Conservation (phyloP, 2,888 invertebrate species). For the Leptopilina syphax region DNA sequence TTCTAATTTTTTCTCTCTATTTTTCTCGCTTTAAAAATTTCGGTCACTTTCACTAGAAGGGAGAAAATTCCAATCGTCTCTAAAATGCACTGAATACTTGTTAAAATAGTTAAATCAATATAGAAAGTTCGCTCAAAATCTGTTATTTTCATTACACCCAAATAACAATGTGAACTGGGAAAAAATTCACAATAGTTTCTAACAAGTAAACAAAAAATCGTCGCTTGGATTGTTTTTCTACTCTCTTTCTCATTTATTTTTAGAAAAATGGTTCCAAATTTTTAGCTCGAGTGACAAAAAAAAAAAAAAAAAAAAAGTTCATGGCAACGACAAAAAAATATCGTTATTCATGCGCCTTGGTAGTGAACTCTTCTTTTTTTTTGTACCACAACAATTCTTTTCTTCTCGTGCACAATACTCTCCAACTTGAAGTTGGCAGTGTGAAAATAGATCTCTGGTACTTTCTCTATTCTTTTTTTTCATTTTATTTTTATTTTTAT, state of each 20-base stretch:
- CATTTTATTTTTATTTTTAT: background rate
- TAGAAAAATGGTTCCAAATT: background rate
- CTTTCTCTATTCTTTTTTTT: background rate
- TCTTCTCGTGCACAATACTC: background rate
- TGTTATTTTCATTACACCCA: too few species aligned
- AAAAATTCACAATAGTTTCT: too few species aligned
- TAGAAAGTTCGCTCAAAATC: too few species aligned
- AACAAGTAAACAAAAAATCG: background rate
- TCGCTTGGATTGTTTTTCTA: background rate
- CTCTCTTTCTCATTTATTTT: background rate
- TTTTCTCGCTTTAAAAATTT: background rate
- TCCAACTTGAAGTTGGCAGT: constrained; percentile 1
- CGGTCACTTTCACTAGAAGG: too few species aligned
- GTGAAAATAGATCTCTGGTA: constrained; percentile 17
- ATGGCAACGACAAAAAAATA: background rate
- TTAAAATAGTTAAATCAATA: too few species aligned
- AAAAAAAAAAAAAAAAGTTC: background rate
- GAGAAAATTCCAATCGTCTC: too few species aligned
- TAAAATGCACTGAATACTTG: too few species aligned
- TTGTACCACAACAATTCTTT: background rate
- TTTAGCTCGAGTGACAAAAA: too few species aligned
- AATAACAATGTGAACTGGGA: too few species aligned
- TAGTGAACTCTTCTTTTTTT: background rate
- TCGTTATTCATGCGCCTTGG: constrained; percentile 16
- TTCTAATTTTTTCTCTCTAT: background rate